These are phyloP conservation scores for Crossocerus cetratus DNA, from an alignment of 2,888 invertebrate species.

Conservation along the genomic window DNA sequence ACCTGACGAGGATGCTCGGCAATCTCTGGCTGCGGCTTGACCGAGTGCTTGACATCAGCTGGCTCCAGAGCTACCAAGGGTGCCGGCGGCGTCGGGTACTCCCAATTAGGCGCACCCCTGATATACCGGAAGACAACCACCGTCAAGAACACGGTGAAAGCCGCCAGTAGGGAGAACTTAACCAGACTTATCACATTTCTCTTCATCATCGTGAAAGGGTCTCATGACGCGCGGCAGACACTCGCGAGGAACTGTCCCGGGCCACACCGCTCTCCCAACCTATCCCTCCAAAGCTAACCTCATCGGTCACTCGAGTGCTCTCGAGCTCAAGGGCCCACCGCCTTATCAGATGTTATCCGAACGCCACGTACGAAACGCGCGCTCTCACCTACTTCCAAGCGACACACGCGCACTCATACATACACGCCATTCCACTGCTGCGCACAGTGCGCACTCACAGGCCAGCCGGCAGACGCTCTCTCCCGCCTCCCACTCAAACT, in stretches of 20 bases:
- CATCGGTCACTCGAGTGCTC: constrained; percentile 12
- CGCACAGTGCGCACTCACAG: too few relatives aligned
- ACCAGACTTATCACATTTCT: constrained; percentile 74
- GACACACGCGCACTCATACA: not conserved
- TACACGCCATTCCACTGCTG: not conserved
- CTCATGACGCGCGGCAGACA: constrained; percentile 44
- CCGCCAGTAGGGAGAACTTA: constrained; percentile 70
- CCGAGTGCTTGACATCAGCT: constrained; percentile 24
- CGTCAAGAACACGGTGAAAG: constrained; percentile 70
- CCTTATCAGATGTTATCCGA: constrained; percentile 42
- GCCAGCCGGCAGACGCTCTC: too few relatives aligned
- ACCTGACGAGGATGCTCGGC: constrained; percentile 49
- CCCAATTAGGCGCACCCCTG: constrained; percentile 55
- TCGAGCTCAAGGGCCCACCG: not conserved
- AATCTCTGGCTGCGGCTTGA: constrained; percentile 18
- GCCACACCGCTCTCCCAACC: constrained; percentile 14
- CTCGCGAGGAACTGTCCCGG: not conserved
- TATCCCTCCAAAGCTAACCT: constrained; percentile 34
- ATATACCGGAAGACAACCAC: constrained; percentile 72
- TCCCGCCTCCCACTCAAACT: too few relatives aligned
- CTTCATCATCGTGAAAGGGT: constrained; percentile 67
- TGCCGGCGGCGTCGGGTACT: constrained; percentile 39
- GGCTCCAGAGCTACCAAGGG: constrained; percentile 9
- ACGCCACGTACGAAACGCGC: not conserved
- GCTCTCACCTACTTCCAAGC: not conserved